Base-by-base conservation (phyloP, 2,888 invertebrate genomes). In the Cantharis rustica region DNA sequence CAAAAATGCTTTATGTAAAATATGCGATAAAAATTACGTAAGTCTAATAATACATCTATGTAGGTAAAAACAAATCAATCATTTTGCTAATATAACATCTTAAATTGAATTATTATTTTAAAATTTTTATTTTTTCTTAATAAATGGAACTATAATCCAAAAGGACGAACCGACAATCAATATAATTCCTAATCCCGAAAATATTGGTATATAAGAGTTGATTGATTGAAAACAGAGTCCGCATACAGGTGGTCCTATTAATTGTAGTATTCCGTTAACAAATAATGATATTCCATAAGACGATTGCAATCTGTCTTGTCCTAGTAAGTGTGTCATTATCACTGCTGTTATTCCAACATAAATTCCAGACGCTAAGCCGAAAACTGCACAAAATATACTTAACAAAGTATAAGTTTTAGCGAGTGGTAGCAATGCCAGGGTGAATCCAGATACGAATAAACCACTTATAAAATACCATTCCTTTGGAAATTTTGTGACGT, bases 271-370 rank as follows among this genome's bases (percentile, higher is more conserved):
- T 1, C 96, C 96, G 83, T 96, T 96, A 11, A 96, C 92, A 82
- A 96, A 96, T 27, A 96, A 88, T 80, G 95, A 95, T 27, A 96
- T 95, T 0, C 96, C 96, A 83, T 96, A 96, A 0, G 95, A 95
- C 0, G 95, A 95, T 84, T 95, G 95, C 0, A 96, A 87, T n/a
- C 95, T 90, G 81, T 96, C 95, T 0, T 94, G 93, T 0, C 96
- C 96, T 7, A 96, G 85, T 93, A 96, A 93, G 84, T 96, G 96
- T 0, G 95, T 95, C 95, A 96, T 95, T 3, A 96, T 95, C 61
- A 96, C 93, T 0, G 96, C 95, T 0, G 95, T 95, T 13, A 96
- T 93, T 3, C 96, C 96, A 0, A 95, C 95, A 86, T 96, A 96
- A 2, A 94, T 91, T 10, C 96, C 96, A 0, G 96, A 95, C 2